A percentile compares a stretch with the other conserved stretches of the same genome.
phyloP scores from a whole-genome alignment of 2,113 vertebrate species.

The Phodopus roborovskii region DNA sequence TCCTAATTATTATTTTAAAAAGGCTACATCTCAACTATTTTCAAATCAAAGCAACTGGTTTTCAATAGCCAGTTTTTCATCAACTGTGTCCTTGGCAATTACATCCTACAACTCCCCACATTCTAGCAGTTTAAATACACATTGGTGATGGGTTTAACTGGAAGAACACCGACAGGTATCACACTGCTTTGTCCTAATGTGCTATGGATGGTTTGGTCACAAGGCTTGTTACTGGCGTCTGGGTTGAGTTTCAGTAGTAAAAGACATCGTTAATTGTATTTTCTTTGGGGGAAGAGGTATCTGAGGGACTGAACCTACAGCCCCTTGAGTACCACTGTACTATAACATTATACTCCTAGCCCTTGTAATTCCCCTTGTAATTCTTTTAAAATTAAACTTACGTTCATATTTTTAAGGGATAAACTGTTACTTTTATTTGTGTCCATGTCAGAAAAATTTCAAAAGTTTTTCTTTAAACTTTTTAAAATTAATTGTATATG shows the following conservation, averaged over 20 bases:
- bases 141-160: not conserved
- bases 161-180: not conserved
- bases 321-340: not conserved
- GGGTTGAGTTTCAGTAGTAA: conserved; percentile 23
- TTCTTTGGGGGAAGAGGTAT: not conserved
- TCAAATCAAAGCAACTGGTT: conserved; percentile 40
- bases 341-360: not conserved
- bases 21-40: not conserved
- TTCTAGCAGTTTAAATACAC: not conserved
- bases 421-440: not conserved
- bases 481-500: not conserved
- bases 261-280: not conserved
- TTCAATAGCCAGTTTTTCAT: conserved; percentile 45
- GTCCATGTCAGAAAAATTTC: not conserved
- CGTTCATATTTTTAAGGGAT: not conserved
- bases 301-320: not conserved
- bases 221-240: not conserved
- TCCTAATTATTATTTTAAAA: not conserved
- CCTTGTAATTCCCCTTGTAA: not conserved
- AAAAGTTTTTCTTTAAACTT: not conserved
- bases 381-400: conserved; percentile 25
- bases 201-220: not conserved
- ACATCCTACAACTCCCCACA: not conserved
- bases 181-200: not conserved
- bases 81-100: conserved; percentile 1